Percentiles rank a stretch among this genome's conserved stretches.
phyloP scores from a whole-genome alignment of 1,140 invertebrate species.

The Zelostemma sp. region DNA sequence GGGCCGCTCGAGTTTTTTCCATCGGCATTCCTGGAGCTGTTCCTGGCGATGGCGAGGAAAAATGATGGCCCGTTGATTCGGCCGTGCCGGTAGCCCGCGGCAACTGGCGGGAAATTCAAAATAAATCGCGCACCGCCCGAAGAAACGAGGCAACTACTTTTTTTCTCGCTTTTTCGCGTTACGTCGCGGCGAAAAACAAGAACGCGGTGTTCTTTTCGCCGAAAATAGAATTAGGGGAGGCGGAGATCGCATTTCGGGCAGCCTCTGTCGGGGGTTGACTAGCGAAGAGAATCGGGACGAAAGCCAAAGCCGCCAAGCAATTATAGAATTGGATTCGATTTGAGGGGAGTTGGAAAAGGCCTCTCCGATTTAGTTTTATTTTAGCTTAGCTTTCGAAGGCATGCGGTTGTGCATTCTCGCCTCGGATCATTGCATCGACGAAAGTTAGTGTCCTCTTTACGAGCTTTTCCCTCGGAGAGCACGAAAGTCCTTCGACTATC shows the following conservation, averaged over 20 bases:
- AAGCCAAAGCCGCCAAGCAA: constrained; percentile 65
- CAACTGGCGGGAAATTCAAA: constrained; percentile 17
- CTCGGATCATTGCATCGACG: constrained; percentile 53
- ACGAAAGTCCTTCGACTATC: too few relatives aligned
- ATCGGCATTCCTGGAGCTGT: background rate
- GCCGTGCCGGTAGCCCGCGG: background rate
- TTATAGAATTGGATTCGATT: constrained; percentile 69
- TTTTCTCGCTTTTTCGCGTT: constrained; percentile 53
- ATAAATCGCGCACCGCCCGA: background rate
- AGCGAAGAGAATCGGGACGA: constrained; percentile 62
- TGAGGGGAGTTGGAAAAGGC: constrained; percentile 58
- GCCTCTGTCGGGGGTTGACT: constrained; percentile 58
- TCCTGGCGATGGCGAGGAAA: too few relatives aligned
- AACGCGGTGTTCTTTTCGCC: constrained; percentile 55
- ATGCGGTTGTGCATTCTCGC: constrained; percentile 66
- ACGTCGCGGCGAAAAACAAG: constrained; percentile 54
- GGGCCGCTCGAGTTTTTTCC: background rate
- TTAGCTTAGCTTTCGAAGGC: constrained; percentile 65
- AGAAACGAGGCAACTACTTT: background rate
- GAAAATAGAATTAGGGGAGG: constrained; percentile 66
- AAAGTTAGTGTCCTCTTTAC: constrained; percentile 55
- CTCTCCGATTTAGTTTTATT: constrained; percentile 66
- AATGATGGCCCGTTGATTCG: background rate
- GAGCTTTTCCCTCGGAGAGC: constrained; percentile 21
- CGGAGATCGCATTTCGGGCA: constrained; percentile 70